Evolutionary conservation across 2,797 vertebrate species (phyloP), one percentile per base, ranked within the genome.

Genomic region (Acanthiza pusilla): DNA sequence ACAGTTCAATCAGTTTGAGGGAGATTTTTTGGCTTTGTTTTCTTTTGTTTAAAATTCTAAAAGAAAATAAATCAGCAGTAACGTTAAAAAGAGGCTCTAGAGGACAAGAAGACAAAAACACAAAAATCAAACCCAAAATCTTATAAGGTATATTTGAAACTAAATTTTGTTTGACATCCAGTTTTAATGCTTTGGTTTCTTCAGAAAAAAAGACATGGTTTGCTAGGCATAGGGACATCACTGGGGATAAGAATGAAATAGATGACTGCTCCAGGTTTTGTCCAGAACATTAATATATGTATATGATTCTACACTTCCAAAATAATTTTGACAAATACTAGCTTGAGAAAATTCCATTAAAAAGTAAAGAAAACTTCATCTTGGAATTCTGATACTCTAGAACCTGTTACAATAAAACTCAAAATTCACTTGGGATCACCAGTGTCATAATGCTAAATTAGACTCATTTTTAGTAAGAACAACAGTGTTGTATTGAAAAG

Each of bases 401-500:
- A 55, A 63, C 7, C 3, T 68, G 16, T 57, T 71, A 11, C 26
- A 32, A 61, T 13, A 65, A 62, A 81, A 15, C 3, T 2, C 16
- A 45, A 63, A 74, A 34, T 32, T 66, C 5, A 5, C 16, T 55
- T 45, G 15, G 12, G 42, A 29, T 57, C 32, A 45, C 13, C 19
- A 12, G 6, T 48, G 38, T 15, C 3, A 26, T 12, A 2, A 16
- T 48, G 29, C 4, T 48, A 54, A 51, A 29, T 34, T 36, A 71
- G 26, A 22, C 1, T 26, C 0, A 32, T 32, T 76, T 7, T 65
- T 58, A 21, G 9, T 7, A 78, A 36, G 1, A 72, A 3, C 18
- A 74, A 30, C 1, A 32, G 15, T 17, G 1, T 29, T 85, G 42
- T 42, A 29, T 43, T 71, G 23, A 79, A 76, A 67, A 38, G 6